Percentiles rank a stretch among this genome's conserved stretches.
Evolutionary conservation across 2,888 invertebrate genomes (phyloP).

Genomic region (Terebella lapidaria): DNA sequence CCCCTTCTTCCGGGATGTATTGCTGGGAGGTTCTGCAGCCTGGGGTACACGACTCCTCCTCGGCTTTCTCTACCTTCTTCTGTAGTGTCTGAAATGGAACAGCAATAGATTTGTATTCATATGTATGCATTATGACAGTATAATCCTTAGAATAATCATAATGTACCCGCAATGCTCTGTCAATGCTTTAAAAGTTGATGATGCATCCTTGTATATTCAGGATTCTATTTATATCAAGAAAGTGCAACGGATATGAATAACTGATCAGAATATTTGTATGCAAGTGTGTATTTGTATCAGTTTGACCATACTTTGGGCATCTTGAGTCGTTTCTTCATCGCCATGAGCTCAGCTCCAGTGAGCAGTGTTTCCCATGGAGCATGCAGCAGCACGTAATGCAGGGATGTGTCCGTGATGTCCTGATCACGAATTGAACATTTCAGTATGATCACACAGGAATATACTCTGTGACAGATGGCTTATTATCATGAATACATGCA

Average conservation of each 20-base stretch:
- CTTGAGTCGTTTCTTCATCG: constrained; percentile 19
- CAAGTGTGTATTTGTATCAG: background rate
- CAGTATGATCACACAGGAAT: no score
- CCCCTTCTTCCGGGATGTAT: constrained; percentile 16
- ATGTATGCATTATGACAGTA: background rate
- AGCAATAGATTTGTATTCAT: background rate
- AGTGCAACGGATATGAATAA: background rate
- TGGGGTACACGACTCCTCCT: background rate
- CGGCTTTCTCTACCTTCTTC: background rate
- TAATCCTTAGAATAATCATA: no score
- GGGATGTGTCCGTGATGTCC: constrained; percentile 65
- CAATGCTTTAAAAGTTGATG: no score
- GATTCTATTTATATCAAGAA: background rate
- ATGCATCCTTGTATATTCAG: background rate
- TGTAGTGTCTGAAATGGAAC: background rate
- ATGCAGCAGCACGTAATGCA: constrained; percentile 83
- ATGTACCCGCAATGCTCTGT: no score
- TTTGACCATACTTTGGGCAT: constrained; percentile 12
- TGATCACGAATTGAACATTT: no score
- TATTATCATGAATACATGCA: no score
- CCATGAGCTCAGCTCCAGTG: constrained; percentile 29
- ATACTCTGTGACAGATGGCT: no score
- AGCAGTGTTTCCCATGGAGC: constrained; percentile 60
- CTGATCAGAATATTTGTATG: background rate
- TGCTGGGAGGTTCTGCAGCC: background rate